Conservation (phyloP, 2,888 invertebrate species). For the Busseola fusca region DNA sequence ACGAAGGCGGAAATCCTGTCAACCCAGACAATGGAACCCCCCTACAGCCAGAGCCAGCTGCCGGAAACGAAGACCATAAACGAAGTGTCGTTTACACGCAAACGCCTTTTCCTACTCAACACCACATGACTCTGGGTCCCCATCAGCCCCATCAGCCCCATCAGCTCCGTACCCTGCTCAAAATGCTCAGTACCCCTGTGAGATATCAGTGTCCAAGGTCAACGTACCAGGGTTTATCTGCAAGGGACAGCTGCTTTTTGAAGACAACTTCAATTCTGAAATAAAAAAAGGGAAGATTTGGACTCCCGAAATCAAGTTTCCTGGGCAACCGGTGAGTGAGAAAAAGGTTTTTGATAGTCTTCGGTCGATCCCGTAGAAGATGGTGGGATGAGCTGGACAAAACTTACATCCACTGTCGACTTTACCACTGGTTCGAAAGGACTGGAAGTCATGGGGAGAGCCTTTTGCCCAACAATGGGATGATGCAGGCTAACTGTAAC, state of each 20-base stretch:
- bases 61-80: no score
- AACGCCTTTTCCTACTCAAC: not conserved
- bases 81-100: not conserved
- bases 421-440: no score
- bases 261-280: slow-evolving; percentile 88
- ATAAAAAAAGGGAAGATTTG: slow-evolving; percentile 85
- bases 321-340: slow-evolving; percentile 89
- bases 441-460: no score
- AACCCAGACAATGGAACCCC: slow-evolving; percentile 32
- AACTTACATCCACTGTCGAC: no score
- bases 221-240: slow-evolving; percentile 83
- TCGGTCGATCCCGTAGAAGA: not conserved
- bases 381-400: no score
- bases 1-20: slow-evolving; percentile 76
- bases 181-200: slow-evolving; percentile 69
- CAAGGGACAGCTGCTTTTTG: slow-evolving; percentile 90
- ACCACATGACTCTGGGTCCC: not conserved
- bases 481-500: no score
- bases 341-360: not conserved
- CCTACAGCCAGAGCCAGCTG: no score
- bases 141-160: slow-evolving; percentile 8
- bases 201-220: slow-evolving; percentile 76
- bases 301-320: slow-evolving; percentile 89
- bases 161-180: slow-evolving; percentile 27
- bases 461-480: no score